phyloP scores from a whole-genome alignment of 2,888 invertebrate genomes.

The Keiferia lycopersicella region DNA sequence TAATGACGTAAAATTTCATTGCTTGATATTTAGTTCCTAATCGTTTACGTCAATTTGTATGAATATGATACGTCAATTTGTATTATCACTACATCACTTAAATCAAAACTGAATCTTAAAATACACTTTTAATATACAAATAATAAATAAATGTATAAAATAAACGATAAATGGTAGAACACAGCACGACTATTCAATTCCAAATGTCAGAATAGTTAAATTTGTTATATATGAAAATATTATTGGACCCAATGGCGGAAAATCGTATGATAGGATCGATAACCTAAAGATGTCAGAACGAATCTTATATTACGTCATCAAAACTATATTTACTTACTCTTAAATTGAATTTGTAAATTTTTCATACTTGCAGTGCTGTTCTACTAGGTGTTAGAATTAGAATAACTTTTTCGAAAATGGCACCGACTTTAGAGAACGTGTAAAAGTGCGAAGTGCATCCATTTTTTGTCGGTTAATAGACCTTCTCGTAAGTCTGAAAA shows the following conservation, averaged over 20 bases:
- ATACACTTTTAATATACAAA: too few relatives aligned
- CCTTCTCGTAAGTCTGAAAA: too few relatives aligned
- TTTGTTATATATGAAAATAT: background rate
- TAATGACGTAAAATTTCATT: background rate
- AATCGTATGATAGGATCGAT: constrained; percentile 2
- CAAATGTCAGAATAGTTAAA: background rate
- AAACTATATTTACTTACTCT: too few relatives aligned
- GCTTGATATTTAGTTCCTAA: background rate
- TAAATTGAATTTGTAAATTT: too few relatives aligned
- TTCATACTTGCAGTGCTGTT: too few relatives aligned
- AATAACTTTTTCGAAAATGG: too few relatives aligned
- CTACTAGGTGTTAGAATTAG: too few relatives aligned
- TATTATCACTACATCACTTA: too few relatives aligned
- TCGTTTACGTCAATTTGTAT: background rate
- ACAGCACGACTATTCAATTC: background rate
- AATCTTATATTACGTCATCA: background rate
- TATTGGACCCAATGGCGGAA: background rate
- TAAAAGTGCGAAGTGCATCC: too few relatives aligned
- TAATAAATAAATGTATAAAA: background rate
- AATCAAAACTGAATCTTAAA: too few relatives aligned
- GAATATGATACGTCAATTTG: background rate
- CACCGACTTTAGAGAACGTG: too few relatives aligned
- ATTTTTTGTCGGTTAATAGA: too few relatives aligned
- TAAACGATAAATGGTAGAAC: background rate
- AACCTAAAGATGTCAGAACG: background rate